These are phyloP conservation scores for Diadegma fenestrale DNA, from an alignment of 2,888 invertebrate genomes.

Conservation along the genomic window DNA sequence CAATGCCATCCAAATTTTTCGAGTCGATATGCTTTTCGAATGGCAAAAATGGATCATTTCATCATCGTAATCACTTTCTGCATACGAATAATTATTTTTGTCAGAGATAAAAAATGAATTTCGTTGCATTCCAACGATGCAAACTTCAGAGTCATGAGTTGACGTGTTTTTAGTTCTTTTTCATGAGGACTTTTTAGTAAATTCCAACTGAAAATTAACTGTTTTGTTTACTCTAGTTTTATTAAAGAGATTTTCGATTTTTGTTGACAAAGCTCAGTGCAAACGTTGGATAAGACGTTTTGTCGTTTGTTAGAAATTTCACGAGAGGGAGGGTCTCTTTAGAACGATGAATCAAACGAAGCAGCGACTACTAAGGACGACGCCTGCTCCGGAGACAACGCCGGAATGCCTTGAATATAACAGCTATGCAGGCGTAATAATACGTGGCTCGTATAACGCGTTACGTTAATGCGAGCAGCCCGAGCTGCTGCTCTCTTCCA, in stretches of 20 bases:
- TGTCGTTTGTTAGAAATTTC: conserved; percentile 22
- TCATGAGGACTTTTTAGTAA: neutral
- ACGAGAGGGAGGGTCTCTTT: neutral
- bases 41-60: no score
- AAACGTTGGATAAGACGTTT: conserved; percentile 12
- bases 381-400: conserved; percentile 60
- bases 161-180: no score
- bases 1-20: no score
- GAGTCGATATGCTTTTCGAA: no score
- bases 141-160: no score
- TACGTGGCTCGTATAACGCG: conserved; percentile 63
- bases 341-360: conserved; percentile 64
- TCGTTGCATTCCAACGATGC: no score
- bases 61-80: no score
- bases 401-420: conserved; percentile 58
- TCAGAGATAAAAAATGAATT: no score
- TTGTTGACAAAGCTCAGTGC: neutral
- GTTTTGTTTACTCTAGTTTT: neutral
- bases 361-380: conserved; percentile 52
- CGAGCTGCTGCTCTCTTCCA: conserved; percentile 50
- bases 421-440: conserved; percentile 66
- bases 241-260: neutral
- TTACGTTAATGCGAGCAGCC: conserved; percentile 55
- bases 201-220: neutral
- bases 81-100: no score